These are phyloP conservation scores for Pipistrellus pygmaeus DNA, from an alignment of 2,797 vertebrate genomes.

Conservation along the genomic window DNA sequence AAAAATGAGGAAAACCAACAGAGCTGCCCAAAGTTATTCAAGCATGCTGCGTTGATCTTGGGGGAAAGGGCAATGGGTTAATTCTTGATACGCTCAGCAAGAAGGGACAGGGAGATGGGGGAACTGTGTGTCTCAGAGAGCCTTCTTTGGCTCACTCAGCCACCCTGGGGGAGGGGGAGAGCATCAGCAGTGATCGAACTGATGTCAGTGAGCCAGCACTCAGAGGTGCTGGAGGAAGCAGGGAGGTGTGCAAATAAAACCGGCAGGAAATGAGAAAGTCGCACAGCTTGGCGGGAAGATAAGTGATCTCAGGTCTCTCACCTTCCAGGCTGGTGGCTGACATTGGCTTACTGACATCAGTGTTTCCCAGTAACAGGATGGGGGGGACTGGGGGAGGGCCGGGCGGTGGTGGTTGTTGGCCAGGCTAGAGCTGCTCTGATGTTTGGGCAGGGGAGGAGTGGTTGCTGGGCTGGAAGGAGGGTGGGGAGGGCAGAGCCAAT, in stretches of 20 bases:
- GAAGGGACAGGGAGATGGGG: neutral
- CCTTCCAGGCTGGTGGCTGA: neutral
- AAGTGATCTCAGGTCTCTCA: neutral
- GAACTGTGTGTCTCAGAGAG: slow-evolving; percentile 36
- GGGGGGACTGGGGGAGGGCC: neutral
- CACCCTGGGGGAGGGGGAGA: neutral
- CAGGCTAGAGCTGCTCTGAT: neutral
- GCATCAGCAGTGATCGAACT: neutral
- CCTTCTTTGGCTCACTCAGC: neutral
- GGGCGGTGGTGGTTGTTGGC: neutral
- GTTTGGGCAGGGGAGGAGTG: neutral
- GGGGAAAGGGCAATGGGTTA: neutral
- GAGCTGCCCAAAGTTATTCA: neutral
- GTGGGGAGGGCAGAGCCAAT: neutral
- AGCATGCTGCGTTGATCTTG: neutral
- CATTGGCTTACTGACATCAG: neutral
- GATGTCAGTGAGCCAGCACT: neutral
- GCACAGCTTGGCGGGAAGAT: slow-evolving; percentile 29
- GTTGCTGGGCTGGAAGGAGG: neutral
- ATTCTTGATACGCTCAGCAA: neutral
- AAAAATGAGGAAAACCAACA: slow-evolving; percentile 17
- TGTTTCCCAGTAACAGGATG: slow-evolving; percentile 59
- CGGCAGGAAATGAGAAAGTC: slow-evolving; percentile 73
- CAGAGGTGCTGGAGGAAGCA: neutral
- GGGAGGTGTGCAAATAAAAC: slow-evolving; percentile 69